A percentile compares a stretch with the other conserved stretches of the same genome.
These are phyloP conservation scores for Drosophila carrolli DNA, from an alignment of 1,140 invertebrate genomes.

Conservation along the genomic window DNA sequence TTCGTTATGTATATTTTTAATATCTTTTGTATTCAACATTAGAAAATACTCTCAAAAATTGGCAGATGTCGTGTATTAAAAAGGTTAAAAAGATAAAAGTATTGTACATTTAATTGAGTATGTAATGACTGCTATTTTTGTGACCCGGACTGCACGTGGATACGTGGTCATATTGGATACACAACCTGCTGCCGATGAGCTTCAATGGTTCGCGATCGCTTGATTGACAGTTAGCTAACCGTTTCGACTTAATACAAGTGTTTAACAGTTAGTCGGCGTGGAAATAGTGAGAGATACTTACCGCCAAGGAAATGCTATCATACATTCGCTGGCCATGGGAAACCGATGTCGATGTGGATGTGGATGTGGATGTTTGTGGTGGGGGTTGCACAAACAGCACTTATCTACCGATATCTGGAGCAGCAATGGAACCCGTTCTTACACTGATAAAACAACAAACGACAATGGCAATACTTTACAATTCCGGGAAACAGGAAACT, in stretches of 20 bases:
- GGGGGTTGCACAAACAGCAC: slow-evolving; percentile 11
- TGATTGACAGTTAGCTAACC: slow-evolving; percentile 60
- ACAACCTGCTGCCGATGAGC: slow-evolving; percentile 46
- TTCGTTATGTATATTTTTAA: too few relatives aligned
- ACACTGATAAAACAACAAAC: slow-evolving; percentile 28
- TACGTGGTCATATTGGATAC: slow-evolving; percentile 5
- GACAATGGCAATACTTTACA: slow-evolving; percentile 8
- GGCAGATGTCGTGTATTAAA: too few relatives aligned
- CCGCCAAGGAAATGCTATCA: slow-evolving; percentile 24
- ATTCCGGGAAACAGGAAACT: slow-evolving; percentile 42
- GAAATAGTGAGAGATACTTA: slow-evolving; percentile 24
- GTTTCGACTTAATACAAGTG: slow-evolving; percentile 49
- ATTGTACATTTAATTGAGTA: too few relatives aligned
- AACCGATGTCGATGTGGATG: neutral
- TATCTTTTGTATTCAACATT: too few relatives aligned
- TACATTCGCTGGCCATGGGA: slow-evolving; percentile 1
- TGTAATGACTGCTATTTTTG: neutral
- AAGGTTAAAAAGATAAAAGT: too few relatives aligned
- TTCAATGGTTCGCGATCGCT: slow-evolving; percentile 42
- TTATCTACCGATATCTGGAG: slow-evolving; percentile 43
- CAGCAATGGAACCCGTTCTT: slow-evolving; percentile 37
- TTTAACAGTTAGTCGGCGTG: slow-evolving; percentile 35
- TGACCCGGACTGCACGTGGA: neutral
- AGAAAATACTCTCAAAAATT: too few relatives aligned
- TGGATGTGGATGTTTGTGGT: neutral